Conservation (phyloP, 2,113 vertebrate genomes). For the Mesitornis unicolor region DNA sequence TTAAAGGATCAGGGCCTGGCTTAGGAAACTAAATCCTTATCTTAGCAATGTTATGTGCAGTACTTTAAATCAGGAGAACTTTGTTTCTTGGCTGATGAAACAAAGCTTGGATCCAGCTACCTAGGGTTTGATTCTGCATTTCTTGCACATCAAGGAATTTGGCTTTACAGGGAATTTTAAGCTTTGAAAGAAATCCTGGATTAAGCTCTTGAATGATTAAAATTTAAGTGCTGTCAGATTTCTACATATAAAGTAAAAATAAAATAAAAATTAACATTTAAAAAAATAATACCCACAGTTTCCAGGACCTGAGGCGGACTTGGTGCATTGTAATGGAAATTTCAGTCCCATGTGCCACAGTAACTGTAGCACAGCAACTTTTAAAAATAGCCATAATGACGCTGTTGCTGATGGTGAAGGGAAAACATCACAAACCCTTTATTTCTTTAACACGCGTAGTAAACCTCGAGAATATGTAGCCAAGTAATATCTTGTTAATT, state of each 20-base stretch:
- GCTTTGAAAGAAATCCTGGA: slow-evolving; percentile 53
- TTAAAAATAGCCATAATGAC: slow-evolving; percentile 45
- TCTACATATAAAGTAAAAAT: slow-evolving; percentile 52
- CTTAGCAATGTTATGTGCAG: slow-evolving; percentile 5
- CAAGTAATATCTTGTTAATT: slow-evolving; percentile 3
- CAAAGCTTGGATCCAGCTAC: slow-evolving; percentile 47
- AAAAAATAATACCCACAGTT: slow-evolving; percentile 57
- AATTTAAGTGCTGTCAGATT: slow-evolving; percentile 54
- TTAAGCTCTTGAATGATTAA: slow-evolving; percentile 58
- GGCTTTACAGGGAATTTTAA: slow-evolving; percentile 39
- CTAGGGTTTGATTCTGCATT: slow-evolving; percentile 42
- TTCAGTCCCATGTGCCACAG: slow-evolving; percentile 46
- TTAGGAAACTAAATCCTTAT: slow-evolving; percentile 30
- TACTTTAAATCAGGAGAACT: slow-evolving; percentile 28
- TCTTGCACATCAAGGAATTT: slow-evolving; percentile 52
- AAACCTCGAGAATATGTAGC: background rate
- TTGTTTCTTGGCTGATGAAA: slow-evolving; percentile 58
- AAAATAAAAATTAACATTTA: slow-evolving; percentile 67
- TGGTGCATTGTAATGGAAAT: slow-evolving; percentile 60
- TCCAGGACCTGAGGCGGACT: slow-evolving; percentile 11
- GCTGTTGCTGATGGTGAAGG: background rate
- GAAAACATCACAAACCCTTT: background rate
- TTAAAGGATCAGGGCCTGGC: slow-evolving; percentile 45
- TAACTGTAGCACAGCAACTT: slow-evolving; percentile 9
- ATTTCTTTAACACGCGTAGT: background rate